Conservation (phyloP, 37 sponge, comb jelly and placozoan species). For the Chondrosia reniformis region DNA sequence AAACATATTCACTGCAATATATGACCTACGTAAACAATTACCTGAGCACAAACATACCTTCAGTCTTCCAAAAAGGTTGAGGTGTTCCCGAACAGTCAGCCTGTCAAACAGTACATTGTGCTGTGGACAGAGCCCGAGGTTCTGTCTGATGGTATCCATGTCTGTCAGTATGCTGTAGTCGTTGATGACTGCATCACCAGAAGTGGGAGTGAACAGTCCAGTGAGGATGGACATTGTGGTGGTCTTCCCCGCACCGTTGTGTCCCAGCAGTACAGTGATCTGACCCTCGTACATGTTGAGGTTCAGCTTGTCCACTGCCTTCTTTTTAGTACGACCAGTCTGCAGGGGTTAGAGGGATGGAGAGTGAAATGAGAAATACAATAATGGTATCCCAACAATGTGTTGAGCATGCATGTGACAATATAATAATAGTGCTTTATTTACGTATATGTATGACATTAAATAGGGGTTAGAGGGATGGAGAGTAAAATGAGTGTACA, state of each 20-base stretch:
- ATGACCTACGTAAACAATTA: background rate
- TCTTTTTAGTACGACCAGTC: slow-evolving; percentile 7
- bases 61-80: slow-evolving; percentile 45
- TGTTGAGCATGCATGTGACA: too few relatives aligned
- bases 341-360: background rate
- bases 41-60: slow-evolving; percentile 22
- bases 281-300: slow-evolving; percentile 70
- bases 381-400: too few relatives aligned
- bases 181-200: slow-evolving; percentile 73
- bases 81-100: slow-evolving; percentile 70
- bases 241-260: slow-evolving; percentile 80
- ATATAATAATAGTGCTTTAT: too few relatives aligned
- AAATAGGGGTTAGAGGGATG: too few relatives aligned
- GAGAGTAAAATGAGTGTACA: too few relatives aligned
- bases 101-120: slow-evolving; percentile 84
- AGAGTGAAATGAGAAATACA: too few relatives aligned
- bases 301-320: slow-evolving; percentile 46
- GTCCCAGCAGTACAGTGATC: slow-evolving; percentile 70
- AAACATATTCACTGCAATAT: background rate
- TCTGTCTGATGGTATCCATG: slow-evolving; percentile 68
- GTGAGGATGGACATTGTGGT: slow-evolving; percentile 78
- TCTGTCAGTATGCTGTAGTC: slow-evolving; percentile 53
- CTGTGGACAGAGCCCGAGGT: slow-evolving; percentile 87
- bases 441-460: too few relatives aligned
- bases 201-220: slow-evolving; percentile 80